These are phyloP conservation scores for Petrophora chlorosata DNA, from an alignment of 2,888 invertebrate species.

Conservation along the genomic window DNA sequence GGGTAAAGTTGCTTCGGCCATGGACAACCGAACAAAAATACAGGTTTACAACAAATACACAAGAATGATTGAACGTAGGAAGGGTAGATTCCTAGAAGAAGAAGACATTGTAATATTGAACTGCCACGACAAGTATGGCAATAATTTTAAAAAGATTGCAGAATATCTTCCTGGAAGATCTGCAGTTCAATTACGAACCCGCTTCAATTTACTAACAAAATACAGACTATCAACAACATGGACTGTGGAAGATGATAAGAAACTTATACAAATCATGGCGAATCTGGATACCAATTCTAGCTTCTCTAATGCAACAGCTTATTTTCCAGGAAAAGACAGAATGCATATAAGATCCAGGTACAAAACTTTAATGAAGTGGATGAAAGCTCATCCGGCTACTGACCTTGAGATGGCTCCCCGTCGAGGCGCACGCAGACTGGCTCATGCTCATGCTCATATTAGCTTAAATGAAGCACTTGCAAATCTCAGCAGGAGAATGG, in stretches of 20 bases:
- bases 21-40: slow-evolving; percentile 85
- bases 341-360: slow-evolving; percentile 85
- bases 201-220: slow-evolving; percentile 81
- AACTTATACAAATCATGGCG: slow-evolving; percentile 81
- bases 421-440: slow-evolving; percentile 57
- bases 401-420: slow-evolving; percentile 66
- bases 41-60: slow-evolving; percentile 86
- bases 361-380: slow-evolving; percentile 77
- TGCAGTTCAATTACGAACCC: slow-evolving; percentile 83
- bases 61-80: slow-evolving; percentile 70
- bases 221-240: slow-evolving; percentile 78
- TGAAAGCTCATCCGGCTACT: slow-evolving; percentile 71
- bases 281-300: slow-evolving; percentile 64
- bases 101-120: slow-evolving; percentile 87
- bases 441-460: slow-evolving; percentile 52
- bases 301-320: slow-evolving; percentile 73
- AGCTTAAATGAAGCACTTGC: slow-evolving; percentile 64
- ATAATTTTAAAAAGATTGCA: slow-evolving; percentile 83
- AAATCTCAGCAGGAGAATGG: slow-evolving; percentile 62
- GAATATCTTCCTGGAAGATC: slow-evolving; percentile 85
- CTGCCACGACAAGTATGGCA: slow-evolving; percentile 85
- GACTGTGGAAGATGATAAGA: slow-evolving; percentile 85
- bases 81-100: slow-evolving; percentile 85
- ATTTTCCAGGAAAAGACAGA: slow-evolving; percentile 82
- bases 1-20: slow-evolving; percentile 86